Evolutionary conservation across 2,113 vertebrate species (phyloP).

Genomic region (Orcinus orca): DNA sequence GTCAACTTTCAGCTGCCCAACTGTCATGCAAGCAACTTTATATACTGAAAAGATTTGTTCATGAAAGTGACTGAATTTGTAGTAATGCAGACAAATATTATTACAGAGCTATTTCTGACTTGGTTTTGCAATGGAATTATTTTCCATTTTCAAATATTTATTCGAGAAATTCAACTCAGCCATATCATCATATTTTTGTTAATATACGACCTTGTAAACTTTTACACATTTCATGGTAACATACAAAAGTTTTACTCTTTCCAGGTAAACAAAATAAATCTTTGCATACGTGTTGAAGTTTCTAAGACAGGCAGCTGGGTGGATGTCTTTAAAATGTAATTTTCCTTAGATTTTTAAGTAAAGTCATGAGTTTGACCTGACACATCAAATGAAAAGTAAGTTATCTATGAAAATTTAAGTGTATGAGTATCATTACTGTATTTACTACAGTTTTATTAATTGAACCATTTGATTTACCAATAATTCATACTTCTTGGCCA

Average conservation of each 20-base stretch:
- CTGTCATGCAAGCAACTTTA: constrained; percentile 22
- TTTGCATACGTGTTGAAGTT: background rate
- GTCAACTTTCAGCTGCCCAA: background rate
- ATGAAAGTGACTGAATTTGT: constrained; percentile 53
- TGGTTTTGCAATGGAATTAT: constrained; percentile 68
- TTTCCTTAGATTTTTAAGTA: constrained; percentile 18
- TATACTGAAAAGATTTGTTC: constrained; percentile 32
- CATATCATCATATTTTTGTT: constrained; percentile 69
- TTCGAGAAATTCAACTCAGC: constrained; percentile 72
- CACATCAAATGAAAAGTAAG: background rate
- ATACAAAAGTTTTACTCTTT: background rate
- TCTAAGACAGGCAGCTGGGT: background rate
- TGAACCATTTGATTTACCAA: background rate
- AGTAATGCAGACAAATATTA: constrained; percentile 68
- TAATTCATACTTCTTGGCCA: background rate
- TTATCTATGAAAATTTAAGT: background rate
- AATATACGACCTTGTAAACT: constrained; percentile 19
- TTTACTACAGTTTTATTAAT: background rate
- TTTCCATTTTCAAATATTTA: constrained; percentile 67
- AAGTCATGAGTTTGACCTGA: background rate
- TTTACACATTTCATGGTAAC: constrained; percentile 19
- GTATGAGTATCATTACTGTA: background rate
- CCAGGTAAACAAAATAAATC: background rate
- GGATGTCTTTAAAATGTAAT: background rate
- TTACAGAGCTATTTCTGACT: constrained; percentile 69